Evolutionary conservation across 2,888 invertebrate species (phyloP), one percentile per base, ranked within the genome.

Genomic region (Apocheima hispidaria): DNA sequence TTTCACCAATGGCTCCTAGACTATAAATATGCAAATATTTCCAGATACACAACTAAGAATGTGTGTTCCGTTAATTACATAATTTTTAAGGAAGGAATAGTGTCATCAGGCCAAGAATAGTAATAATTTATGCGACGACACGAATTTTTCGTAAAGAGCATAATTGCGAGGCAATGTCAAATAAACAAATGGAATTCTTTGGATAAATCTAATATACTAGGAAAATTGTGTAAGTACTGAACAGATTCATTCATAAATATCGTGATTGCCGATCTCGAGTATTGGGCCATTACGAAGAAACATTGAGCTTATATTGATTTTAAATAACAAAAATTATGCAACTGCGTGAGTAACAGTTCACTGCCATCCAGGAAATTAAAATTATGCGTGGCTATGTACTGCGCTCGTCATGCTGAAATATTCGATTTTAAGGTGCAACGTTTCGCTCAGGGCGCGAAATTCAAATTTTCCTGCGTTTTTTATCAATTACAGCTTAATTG

Each of bases 1-100:
- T 41, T 36, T 26, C 5, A 60, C 65, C 66, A 12, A n/a, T 14
- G 12, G 7, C 52, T 44, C 67, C 4, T 30, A 43, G 43, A 65
- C 62, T 67, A 67, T 57, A 67, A n/a, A 67, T 60, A 70, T 68
- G 68, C 57, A 66, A 68, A 70, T 70, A 69, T 61, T 38, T 59
- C 60, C 60, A 63, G 65, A 62, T 62, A 65, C 63, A 64, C 62
- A 74, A 71, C 74, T 69, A 68, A 77, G 76, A 78, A 73, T 71
- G 70, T 71, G 72, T 71, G 78, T 76, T 78, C 79, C 76, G 73
- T 75, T 73, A 73, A 73, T 72, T 73, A 73, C 67, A 73, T 73
- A 73, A 69, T 72, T 74, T 73, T 76, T 69, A 68, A 74, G 60
- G 63, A 62, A 65, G 60, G 73, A 75, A 76, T 78, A 76, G 70